A percentile compares a stretch with the other conserved stretches of the same genome.
Conservation (phyloP, 2,797 vertebrate species). For the Moxostoma hubbsi region DNA sequence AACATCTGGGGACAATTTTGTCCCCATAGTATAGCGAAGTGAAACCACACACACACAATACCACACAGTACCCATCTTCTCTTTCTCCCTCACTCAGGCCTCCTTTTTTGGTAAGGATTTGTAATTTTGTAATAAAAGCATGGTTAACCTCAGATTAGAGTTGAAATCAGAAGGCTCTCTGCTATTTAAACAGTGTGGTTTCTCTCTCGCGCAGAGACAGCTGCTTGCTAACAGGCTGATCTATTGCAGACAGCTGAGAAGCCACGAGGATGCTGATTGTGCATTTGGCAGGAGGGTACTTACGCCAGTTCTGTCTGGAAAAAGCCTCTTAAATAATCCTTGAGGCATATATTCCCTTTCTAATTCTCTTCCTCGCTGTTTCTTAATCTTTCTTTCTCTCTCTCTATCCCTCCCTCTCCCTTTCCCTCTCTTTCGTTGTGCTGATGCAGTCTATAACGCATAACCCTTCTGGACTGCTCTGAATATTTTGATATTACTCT, state of each 20-base stretch:
- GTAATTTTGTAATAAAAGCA: slow-evolving; percentile 30
- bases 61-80: not conserved
- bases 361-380: not conserved
- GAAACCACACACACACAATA: not conserved
- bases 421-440: slow-evolving; percentile 1
- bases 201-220: not conserved
- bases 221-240: slow-evolving; percentile 27
- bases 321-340: slow-evolving; percentile 23
- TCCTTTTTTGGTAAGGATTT: slow-evolving; percentile 20
- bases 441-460: not conserved
- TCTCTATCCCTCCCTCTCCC: slow-evolving; percentile 9
- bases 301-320: slow-evolving; percentile 12
- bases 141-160: slow-evolving; percentile 48
- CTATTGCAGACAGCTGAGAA: slow-evolving; percentile 23
- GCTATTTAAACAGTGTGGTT: slow-evolving; percentile 31
- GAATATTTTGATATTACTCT: slow-evolving; percentile 15
- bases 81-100: not conserved
- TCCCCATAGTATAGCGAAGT: too few relatives aligned
- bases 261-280: slow-evolving; percentile 26
- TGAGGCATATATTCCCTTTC: not conserved
- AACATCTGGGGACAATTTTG: too few relatives aligned
- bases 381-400: not conserved
- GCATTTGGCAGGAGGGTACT: not conserved
- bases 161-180: slow-evolving; percentile 24
- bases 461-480: slow-evolving; percentile 1